phyloP scores from a whole-genome alignment of 64 coral and sea anemone genomes.

The Montipora sp. region DNA sequence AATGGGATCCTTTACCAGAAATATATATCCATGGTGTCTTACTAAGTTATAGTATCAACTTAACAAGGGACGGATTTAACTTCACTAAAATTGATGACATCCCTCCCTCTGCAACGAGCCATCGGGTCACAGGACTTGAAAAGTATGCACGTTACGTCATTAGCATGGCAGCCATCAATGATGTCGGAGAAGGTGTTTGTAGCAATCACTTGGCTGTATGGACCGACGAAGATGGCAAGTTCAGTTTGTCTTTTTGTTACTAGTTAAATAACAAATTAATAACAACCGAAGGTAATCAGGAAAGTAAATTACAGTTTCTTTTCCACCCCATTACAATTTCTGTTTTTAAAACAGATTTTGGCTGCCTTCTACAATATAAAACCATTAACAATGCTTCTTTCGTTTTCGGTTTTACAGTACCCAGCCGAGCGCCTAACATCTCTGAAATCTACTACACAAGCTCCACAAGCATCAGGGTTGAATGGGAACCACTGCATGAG shows the following conservation, averaged over 20 bases:
- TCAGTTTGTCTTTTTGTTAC: not conserved
- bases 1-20: constrained; percentile 25
- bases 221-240: constrained; percentile 73
- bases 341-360: too few relatives aligned
- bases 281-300: too few relatives aligned
- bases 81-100: constrained; percentile 21
- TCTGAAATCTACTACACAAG: constrained; percentile 58
- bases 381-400: not conserved
- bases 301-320: too few relatives aligned
- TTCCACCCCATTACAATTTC: too few relatives aligned
- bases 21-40: constrained; percentile 6
- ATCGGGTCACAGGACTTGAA: constrained; percentile 16
- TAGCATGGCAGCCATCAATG: constrained; percentile 52
- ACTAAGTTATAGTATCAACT: constrained; percentile 29
- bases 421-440: constrained; percentile 67
- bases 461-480: constrained; percentile 75
- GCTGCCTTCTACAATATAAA: too few relatives aligned
- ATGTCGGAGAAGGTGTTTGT: constrained; percentile 22
- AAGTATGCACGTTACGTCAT: constrained; percentile 55
- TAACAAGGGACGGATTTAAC: not conserved
- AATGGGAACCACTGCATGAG: constrained; percentile 76
- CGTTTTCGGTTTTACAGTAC: constrained; percentile 59
- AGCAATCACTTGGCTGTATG: constrained; percentile 10
- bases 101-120: constrained; percentile 2
- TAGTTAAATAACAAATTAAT: not conserved